Evolutionary conservation across 2,113 vertebrate species (phyloP).

Genomic region (Colaptes auratus): DNA sequence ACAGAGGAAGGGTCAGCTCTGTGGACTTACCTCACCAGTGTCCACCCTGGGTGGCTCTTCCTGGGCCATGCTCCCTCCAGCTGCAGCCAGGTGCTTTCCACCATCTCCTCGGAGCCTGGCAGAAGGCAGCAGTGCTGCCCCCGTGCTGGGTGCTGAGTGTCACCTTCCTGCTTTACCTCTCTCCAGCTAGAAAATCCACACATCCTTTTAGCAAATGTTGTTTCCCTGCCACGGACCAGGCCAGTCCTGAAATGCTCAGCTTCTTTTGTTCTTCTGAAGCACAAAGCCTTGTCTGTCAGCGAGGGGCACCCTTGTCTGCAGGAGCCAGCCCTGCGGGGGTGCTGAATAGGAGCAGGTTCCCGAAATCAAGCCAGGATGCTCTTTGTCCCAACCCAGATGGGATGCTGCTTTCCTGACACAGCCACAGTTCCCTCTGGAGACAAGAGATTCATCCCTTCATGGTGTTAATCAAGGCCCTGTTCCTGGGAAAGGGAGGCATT

Average conservation of each 20-base stretch:
- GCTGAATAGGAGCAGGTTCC: neutral
- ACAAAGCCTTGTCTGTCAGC: neutral
- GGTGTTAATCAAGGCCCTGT: neutral
- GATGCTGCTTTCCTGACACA: neutral
- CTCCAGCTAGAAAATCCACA: neutral
- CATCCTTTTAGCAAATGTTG: accelerated
- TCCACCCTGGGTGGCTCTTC: neutral
- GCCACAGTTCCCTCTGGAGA: neutral
- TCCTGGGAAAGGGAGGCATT: neutral
- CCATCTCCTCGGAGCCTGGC: neutral
- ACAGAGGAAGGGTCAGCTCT: neutral
- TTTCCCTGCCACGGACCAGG: neutral
- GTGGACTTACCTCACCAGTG: accelerated
- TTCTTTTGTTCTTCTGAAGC: neutral
- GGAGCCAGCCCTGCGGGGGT: neutral
- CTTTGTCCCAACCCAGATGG: neutral
- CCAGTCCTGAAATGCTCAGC: neutral
- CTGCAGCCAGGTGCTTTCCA: neutral
- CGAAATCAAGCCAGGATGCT: neutral
- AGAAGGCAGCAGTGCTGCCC: neutral
- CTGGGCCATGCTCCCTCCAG: neutral
- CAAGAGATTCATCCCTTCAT: neutral
- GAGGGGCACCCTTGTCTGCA: neutral
- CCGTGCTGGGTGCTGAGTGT: neutral
- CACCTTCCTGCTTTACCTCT: neutral